Conservation (phyloP, 2,888 invertebrate genomes). For the Dicycla oo region DNA sequence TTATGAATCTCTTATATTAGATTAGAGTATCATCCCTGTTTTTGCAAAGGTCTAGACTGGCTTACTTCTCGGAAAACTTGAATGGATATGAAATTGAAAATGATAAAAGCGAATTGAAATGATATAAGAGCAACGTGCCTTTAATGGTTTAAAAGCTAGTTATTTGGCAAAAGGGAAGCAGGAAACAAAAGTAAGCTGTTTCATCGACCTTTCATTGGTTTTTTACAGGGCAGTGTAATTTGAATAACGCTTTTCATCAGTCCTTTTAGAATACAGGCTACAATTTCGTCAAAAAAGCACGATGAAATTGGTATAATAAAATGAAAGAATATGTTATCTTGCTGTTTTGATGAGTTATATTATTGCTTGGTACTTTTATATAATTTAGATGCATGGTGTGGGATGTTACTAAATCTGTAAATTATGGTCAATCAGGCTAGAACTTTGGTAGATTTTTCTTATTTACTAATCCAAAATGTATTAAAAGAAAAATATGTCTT, state of each 20-base stretch:
- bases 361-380: neutral
- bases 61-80: neutral
- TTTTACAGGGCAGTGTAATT: neutral
- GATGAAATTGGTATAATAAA: too few species aligned
- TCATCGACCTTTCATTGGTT: neutral
- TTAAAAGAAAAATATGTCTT: too few species aligned
- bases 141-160: neutral
- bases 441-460: neutral
- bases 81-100: neutral
- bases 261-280: too few species aligned
- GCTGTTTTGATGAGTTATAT: neutral
- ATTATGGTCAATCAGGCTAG: neutral
- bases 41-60: neutral
- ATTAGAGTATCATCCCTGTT: neutral
- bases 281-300: neutral
- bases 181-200: neutral
- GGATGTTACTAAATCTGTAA: conserved; percentile 1
- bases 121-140: neutral
- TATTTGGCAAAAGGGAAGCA: neutral
- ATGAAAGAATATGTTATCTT: neutral
- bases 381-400: conserved; percentile 29
- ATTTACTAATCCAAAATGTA: too few species aligned
- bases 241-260: neutral
- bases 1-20: neutral
- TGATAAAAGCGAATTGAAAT: too few species aligned